These are phyloP conservation scores for Cataglyphis cursor DNA, from an alignment of 2,888 invertebrate genomes.

Conservation along the genomic window DNA sequence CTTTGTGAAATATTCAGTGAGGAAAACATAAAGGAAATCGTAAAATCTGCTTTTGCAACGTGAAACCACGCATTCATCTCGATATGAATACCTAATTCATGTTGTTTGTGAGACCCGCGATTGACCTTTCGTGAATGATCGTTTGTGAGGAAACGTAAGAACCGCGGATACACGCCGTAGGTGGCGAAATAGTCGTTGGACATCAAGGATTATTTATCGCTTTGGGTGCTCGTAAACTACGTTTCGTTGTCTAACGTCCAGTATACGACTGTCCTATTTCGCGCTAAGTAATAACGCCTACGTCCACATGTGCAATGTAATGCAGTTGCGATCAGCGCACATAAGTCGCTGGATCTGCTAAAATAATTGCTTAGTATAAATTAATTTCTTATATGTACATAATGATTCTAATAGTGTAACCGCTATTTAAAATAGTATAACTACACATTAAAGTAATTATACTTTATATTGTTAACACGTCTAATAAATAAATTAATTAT, in stretches of 20 bases:
- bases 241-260: conserved; percentile 59
- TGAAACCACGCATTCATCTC: not conserved
- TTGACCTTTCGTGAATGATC: conserved; percentile 53
- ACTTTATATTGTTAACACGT: not conserved
- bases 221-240: conserved; percentile 60
- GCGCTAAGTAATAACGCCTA: conserved; percentile 55
- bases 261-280: conserved; percentile 36
- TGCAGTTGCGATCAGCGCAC: conserved; percentile 9
- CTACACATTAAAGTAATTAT: conserved; percentile 6
- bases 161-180: conserved; percentile 48
- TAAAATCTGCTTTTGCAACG: conserved; percentile 50
- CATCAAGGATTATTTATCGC: conserved; percentile 70
- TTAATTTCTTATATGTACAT: conserved; percentile 5
- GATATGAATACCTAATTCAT: conserved; percentile 46
- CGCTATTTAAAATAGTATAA: not conserved
- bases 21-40: conserved; percentile 35
- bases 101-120: conserved; percentile 50
- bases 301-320: conserved; percentile 40
- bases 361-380: conserved; percentile 24
- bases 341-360: conserved; percentile 10
- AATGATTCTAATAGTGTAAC: conserved; percentile 4
- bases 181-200: conserved; percentile 61
- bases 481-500: not conserved
- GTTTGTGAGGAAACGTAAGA: conserved; percentile 50
- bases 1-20: conserved; percentile 48